Percentiles rank a stretch among this genome's conserved stretches.
These are phyloP conservation scores for Girardinichthys multiradiatus DNA, from an alignment of 2,113 vertebrate genomes.

Conservation along the genomic window DNA sequence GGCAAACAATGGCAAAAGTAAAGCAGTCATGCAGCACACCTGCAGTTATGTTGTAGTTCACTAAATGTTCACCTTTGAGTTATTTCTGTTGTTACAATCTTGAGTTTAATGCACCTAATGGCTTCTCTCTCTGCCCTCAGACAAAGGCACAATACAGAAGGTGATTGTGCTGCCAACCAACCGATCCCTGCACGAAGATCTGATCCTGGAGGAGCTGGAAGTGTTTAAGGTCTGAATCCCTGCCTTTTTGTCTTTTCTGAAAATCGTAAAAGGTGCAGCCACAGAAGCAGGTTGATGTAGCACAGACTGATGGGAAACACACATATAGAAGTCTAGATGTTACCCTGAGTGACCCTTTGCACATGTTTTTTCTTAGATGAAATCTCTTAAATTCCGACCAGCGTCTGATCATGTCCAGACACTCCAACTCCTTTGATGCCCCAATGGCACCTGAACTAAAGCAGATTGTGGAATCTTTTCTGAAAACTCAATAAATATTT, in stretches of 20 bases:
- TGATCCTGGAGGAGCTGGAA: slow-evolving; percentile 97
- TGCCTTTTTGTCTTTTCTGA: slow-evolving; percentile 23
- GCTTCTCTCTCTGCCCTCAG: slow-evolving; percentile 71
- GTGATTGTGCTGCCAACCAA: slow-evolving; percentile 93
- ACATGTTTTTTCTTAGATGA: slow-evolving; percentile 24
- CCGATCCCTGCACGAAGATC: slow-evolving; percentile 87
- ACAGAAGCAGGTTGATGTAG: slow-evolving; percentile 1
- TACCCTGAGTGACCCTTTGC: slow-evolving; percentile 26
- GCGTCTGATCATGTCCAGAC: slow-evolving; percentile 24
- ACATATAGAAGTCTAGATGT: slow-evolving; percentile 20
- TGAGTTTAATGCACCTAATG: slow-evolving; percentile 18
- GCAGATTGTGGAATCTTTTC: neutral
- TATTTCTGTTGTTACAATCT: neutral
- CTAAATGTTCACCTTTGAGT: no score
- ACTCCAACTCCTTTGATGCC: slow-evolving; percentile 32
- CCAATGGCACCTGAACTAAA: slow-evolving; percentile 7
- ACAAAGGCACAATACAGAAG: slow-evolving; percentile 95
- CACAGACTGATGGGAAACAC: slow-evolving; percentile 65
- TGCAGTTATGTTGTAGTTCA: no score
- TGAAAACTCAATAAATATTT: slow-evolving; percentile 2
- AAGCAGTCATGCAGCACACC: no score
- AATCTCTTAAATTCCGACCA: slow-evolving; percentile 9
- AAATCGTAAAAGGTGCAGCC: slow-evolving; percentile 43
- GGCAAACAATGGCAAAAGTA: no score
- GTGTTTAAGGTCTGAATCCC: slow-evolving; percentile 90